Conservation (phyloP, 2,888 invertebrate genomes). For the Pedicia rivosa region DNA sequence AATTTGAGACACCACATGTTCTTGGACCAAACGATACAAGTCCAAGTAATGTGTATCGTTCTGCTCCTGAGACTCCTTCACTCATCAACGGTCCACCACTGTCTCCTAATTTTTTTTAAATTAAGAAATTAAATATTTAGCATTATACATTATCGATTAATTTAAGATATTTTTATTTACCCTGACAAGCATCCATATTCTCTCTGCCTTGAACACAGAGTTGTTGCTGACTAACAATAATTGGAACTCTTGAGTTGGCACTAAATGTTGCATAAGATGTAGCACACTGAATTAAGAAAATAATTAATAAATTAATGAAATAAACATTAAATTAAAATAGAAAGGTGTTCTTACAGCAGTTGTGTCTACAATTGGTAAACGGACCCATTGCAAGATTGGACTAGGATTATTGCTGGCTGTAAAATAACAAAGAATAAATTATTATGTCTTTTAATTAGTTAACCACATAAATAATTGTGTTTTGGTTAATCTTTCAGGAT, state of each 20-base stretch:
- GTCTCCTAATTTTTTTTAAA: conserved; percentile 19
- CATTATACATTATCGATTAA: not conserved
- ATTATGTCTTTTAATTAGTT: too few species aligned
- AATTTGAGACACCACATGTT: conserved; percentile 24
- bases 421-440: conserved; percentile 2
- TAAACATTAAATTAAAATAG: too few species aligned
- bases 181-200: conserved; percentile 29
- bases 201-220: conserved; percentile 29
- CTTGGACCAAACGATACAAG: conserved; percentile 27
- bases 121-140: not conserved
- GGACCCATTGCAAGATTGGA: conserved; percentile 28
- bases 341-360: too few species aligned
- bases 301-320: too few species aligned
- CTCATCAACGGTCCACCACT: conserved; percentile 29
- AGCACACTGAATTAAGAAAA: too few species aligned
- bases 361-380: conserved; percentile 30
- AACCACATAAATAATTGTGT: too few species aligned
- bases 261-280: conserved; percentile 27
- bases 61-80: conserved; percentile 15
- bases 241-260: conserved; percentile 28
- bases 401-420: conserved; percentile 15
- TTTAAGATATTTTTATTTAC: conserved; percentile 11
- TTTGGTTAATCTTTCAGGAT: too few species aligned
- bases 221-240: conserved; percentile 26
- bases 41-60: conserved; percentile 19